Evolutionary conservation across 2,888 invertebrate species (phyloP).

Genomic region (Acholoe squamosa): DNA sequence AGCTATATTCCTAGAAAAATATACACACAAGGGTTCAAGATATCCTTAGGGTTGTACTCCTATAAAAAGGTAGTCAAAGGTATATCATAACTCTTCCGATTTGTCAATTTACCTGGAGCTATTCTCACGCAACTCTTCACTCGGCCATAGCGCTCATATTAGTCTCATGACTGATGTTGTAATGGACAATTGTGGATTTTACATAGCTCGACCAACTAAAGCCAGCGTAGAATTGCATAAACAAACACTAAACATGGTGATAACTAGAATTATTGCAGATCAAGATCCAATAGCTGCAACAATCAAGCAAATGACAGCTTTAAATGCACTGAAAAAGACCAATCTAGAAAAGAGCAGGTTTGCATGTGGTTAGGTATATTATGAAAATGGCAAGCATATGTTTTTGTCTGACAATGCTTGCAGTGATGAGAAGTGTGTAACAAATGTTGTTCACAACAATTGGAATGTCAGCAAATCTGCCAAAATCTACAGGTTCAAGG

Average conservation of each 20-base stretch:
- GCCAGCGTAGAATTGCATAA: constrained; percentile 20
- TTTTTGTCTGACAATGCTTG: constrained; percentile 46
- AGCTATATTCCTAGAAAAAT: no score
- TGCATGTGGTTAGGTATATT: constrained; percentile 67
- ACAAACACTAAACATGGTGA: not conserved
- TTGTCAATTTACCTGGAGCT: no score
- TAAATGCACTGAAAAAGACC: not conserved
- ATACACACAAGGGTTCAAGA: no score
- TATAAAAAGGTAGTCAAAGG: no score
- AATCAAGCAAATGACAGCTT: not conserved
- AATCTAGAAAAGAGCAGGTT: constrained; percentile 18
- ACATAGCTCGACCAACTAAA: constrained; percentile 38
- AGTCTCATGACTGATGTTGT: constrained; percentile 34
- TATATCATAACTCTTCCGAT: no score
- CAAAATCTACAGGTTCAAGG: constrained; percentile 60
- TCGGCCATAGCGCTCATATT: no score
- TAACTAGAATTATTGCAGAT: not conserved
- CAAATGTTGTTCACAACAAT: constrained; percentile 61
- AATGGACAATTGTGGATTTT: constrained; percentile 59
- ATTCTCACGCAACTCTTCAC: no score
- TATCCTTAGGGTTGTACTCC: no score
- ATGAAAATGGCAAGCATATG: constrained; percentile 63
- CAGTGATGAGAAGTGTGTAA: constrained; percentile 58
- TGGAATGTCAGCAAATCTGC: constrained; percentile 62
- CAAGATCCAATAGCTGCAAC: constrained; percentile 1